Percentiles rank a stretch among this genome's conserved stretches.
Evolutionary conservation across 2,888 invertebrate genomes (phyloP).

Genomic region (Artemia sinica): DNA sequence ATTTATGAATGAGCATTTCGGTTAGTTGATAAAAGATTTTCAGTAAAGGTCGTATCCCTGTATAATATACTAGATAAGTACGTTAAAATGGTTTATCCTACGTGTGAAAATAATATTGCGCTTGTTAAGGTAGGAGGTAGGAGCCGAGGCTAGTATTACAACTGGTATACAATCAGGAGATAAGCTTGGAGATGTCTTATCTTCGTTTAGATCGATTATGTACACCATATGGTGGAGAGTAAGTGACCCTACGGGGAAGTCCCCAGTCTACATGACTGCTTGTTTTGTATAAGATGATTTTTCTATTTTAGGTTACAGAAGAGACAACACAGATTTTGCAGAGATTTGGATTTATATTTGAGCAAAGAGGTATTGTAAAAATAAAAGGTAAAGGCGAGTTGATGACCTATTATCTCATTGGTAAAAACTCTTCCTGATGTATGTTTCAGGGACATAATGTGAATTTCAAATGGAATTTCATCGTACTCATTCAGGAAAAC

Average conservation of each 20-base stretch:
- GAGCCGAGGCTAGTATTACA: no score
- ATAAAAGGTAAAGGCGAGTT: slow-evolving; percentile 95
- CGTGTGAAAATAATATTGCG: no score
- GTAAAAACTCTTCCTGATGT: slow-evolving; percentile 29
- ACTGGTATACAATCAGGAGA: no score
- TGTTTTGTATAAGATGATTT: neutral
- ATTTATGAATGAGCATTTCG: no score
- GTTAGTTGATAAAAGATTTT: no score
- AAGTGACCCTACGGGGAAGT: no score
- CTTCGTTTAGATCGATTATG: neutral
- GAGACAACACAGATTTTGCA: slow-evolving; percentile 78
- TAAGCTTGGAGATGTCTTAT: neutral
- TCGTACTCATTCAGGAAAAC: neutral
- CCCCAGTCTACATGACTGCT: no score
- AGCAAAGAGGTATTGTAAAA: slow-evolving; percentile 78
- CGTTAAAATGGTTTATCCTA: no score
- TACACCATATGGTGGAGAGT: neutral
- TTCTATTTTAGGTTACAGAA: slow-evolving; percentile 59
- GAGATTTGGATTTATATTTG: slow-evolving; percentile 76
- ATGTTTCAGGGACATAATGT: neutral
- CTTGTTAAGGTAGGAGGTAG: no score
- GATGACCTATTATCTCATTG: slow-evolving; percentile 76
- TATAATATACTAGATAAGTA: no score
- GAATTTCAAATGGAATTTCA: neutral
- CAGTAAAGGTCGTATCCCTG: no score